Conservation (phyloP, 2,888 invertebrate genomes). For the Punctoribates punctum region DNA sequence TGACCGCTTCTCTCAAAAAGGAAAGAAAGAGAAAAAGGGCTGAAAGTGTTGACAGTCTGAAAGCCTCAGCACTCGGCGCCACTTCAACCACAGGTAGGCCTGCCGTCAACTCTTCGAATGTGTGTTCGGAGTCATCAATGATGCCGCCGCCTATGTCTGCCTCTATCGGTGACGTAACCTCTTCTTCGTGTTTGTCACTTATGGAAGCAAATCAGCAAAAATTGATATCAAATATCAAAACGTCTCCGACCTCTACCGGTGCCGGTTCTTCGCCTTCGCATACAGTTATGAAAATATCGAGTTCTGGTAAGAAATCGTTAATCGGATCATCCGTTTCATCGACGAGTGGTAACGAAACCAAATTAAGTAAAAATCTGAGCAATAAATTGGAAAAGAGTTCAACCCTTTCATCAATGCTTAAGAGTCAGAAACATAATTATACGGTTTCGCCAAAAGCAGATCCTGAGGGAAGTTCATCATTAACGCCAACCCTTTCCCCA, state of each 20-base stretch:
- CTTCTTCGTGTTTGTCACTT: constrained; percentile 20
- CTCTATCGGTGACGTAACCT: constrained; percentile 43
- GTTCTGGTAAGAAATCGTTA: constrained; percentile 28
- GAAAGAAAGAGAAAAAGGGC: constrained; percentile 50
- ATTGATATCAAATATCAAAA: constrained; percentile 34
- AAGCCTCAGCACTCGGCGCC: not conserved
- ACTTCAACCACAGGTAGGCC: constrained; percentile 42
- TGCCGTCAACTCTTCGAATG: constrained; percentile 43
- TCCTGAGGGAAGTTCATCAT: constrained; percentile 41
- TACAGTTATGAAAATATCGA: constrained; percentile 44
- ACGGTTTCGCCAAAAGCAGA: constrained; percentile 43
- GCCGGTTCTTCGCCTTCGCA: constrained; percentile 43
- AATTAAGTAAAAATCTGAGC: not conserved
- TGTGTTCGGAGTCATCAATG: constrained; percentile 45
- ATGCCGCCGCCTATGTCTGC: constrained; percentile 47
- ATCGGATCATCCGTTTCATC: constrained; percentile 32
- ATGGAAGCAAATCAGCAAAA: constrained; percentile 16
- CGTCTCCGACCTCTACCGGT: constrained; percentile 42
- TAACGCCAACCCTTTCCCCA: constrained; percentile 41
- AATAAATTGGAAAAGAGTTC: constrained; percentile 43
- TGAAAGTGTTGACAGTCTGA: constrained; percentile 47
- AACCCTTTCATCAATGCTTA: constrained; percentile 42
- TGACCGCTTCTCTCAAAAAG: constrained; percentile 44
- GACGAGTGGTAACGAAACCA: constrained; percentile 36
- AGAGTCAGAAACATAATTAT: constrained; percentile 37